Evolutionary conservation across 1,140 invertebrate genomes (phyloP).

Genomic region (Asobara japonica): DNA sequence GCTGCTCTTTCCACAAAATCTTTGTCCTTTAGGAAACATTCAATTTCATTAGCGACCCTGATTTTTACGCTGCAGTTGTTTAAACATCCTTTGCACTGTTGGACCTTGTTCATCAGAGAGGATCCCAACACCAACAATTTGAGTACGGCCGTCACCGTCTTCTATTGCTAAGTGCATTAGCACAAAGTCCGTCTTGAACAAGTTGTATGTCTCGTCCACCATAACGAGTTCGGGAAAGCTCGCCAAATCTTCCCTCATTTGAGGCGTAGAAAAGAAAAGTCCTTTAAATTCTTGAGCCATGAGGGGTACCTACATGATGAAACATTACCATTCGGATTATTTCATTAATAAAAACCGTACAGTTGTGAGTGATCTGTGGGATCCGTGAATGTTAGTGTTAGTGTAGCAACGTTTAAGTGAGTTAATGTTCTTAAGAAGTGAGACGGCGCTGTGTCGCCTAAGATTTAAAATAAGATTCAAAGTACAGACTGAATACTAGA

Average conservation of each 20-base stretch:
- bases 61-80: constrained; percentile 29
- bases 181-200: background rate
- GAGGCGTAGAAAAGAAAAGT: constrained; percentile 19
- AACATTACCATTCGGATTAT: too few relatives aligned
- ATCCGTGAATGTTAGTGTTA: too few relatives aligned
- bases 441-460: too few relatives aligned
- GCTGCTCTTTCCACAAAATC: constrained; percentile 26
- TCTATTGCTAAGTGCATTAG: constrained; percentile 5
- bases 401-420: too few relatives aligned
- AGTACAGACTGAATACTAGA: too few relatives aligned
- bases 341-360: too few relatives aligned
- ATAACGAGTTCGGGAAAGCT: constrained; percentile 24
- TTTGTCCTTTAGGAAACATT: constrained; percentile 37
- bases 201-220: constrained; percentile 25
- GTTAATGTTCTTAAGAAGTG: too few relatives aligned
- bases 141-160: background rate
- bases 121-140: constrained; percentile 22
- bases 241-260: constrained; percentile 21
- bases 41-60: constrained; percentile 22
- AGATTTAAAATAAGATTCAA: too few relatives aligned
- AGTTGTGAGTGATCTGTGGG: too few relatives aligned
- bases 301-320: too few relatives aligned
- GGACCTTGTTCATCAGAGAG: constrained; percentile 12
- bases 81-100: constrained; percentile 15
- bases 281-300: background rate